Evolutionary conservation across 1,140 invertebrate genomes (phyloP), one percentile per base, ranked within the genome.

Genomic region (Wiebesia pumilae): DNA sequence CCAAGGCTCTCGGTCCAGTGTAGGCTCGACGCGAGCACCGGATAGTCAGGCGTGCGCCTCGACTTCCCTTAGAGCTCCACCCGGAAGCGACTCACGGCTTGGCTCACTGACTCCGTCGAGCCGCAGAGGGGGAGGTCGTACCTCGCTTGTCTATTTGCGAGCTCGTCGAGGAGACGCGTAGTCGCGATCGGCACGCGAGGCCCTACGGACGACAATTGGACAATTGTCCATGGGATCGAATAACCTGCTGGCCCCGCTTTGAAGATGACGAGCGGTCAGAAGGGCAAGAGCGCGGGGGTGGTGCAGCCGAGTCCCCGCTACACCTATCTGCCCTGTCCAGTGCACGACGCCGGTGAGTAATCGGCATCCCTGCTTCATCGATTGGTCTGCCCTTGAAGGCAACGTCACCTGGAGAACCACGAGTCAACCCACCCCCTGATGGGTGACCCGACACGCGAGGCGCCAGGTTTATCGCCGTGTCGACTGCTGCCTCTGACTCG

Each of bases 311-410:
- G 90, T 71, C 91, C 93, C 77, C 88, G 90, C 10, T 94, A 92
- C 75, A 88, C 88, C 33, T 94, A 94, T 81, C 91, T 92, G 89
- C 92, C 93, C 3, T 94, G 93, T 84, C 93, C 93, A 10, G 62
- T 93, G 0, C 90, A 93, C 78, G 93, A 94, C 43, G 87, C 89
- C 14, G 90, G 91, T 92, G 82, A 92, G 91, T 54, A 35, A 16
- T 33, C 30, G 33, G 30, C 3, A 10, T 0, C 30, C 21, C 77
- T n/a, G 30, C 35, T 67, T 3, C 14, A 35, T 38, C 19, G 3
- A 19, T 73, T 73, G 38, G 30, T 43, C 40, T 84, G 75, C 83
- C 51, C 51, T 54, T 54, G 51, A 54, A 9, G 19, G 51, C 51
- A 16, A 54, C 51, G 43, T 47, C 51, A 21, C 51, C 7, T 12